Percentiles rank a stretch among this genome's conserved stretches.
Conservation (phyloP, 2,888 invertebrate genomes). For the Spicauda simplicius region DNA sequence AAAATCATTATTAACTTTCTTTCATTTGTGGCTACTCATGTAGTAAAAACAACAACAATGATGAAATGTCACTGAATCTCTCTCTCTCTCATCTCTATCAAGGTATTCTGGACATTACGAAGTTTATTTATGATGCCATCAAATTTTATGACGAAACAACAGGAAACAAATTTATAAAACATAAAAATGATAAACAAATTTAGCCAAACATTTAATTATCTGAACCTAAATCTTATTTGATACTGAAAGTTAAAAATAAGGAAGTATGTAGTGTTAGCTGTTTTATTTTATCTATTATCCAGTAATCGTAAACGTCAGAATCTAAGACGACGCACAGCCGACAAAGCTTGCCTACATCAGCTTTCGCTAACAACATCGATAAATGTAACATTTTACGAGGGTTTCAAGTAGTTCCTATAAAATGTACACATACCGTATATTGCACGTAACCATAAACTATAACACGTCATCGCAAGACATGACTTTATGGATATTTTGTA, state of each 20-base stretch:
- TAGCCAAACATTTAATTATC: too few species aligned
- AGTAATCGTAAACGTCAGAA: not conserved
- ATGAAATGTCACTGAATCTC: not conserved
- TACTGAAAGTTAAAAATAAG: too few species aligned
- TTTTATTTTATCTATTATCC: too few species aligned
- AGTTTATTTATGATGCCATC: not conserved
- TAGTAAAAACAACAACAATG: not conserved
- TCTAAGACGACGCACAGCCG: not conserved
- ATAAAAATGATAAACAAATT: too few species aligned
- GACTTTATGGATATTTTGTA: not conserved
- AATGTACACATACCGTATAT: constrained; percentile 7
- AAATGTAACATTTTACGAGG: constrained; percentile 8
- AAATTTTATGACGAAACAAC: not conserved
- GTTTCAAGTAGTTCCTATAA: constrained; percentile 16
- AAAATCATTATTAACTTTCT: not conserved
- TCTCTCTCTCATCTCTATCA: not conserved
- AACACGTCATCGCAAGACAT: not conserved
- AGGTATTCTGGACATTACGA: not conserved
- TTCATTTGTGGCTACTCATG: not conserved
- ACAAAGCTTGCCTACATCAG: not conserved
- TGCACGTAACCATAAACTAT: constrained; percentile 1
- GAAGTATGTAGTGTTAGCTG: too few species aligned
- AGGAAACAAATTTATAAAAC: not conserved
- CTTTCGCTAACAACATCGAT: not conserved
- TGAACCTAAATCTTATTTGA: too few species aligned